Evolutionary conservation across 1,140 invertebrate species (phyloP), one percentile per base, ranked within the genome.

Genomic region (Micrasema longulum): DNA sequence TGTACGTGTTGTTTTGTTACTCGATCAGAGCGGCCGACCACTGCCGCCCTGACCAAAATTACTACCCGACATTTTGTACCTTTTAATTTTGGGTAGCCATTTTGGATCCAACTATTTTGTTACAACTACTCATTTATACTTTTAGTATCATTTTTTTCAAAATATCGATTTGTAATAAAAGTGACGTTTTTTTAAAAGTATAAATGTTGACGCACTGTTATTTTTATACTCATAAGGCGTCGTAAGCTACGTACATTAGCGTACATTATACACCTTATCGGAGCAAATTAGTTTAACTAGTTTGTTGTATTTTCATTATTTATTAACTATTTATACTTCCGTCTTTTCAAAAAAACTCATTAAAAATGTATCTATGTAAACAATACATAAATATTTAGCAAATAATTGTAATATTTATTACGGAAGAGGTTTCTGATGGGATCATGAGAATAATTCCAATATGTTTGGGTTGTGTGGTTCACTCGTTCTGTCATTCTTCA

Each of bases 361-460:
- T 63, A 43, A 63, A 18, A 63, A 53, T 71, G 55, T 74, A 74
- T 67, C 20, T 67, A 43, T 62, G 47, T 66, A 31, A 31, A 63
- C 60, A 66, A 67, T 68, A 52, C 60, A 48, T 64, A 69, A 73
- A 38, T 73, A 57, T 74, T 62, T 70, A 66, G 23, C 41, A 60
- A 70, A 69, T 70, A 65, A 55, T 74, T 53, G 62, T 74, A 74
- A 70, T 74, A 67, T 55, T 74, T 70, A 64, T 69, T 48, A 50
- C 47, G 53, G 41, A 73, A 68, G 38, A 60, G 45, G 35, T 65
- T 64, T 70, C 52, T 60, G 41, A 62, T 47, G 69, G 60, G 69
- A 74, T 75, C 66, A 64, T 75, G 38, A 63, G 66, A 55, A 65
- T 57, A 41, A 72, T 75, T 71, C 63, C 69, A 64, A 62, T 18